Percentiles rank a stretch among this genome's conserved stretches.
These are phyloP conservation scores for Cyanistes caeruleus DNA, from an alignment of 2,113 vertebrate genomes.

Conservation along the genomic window DNA sequence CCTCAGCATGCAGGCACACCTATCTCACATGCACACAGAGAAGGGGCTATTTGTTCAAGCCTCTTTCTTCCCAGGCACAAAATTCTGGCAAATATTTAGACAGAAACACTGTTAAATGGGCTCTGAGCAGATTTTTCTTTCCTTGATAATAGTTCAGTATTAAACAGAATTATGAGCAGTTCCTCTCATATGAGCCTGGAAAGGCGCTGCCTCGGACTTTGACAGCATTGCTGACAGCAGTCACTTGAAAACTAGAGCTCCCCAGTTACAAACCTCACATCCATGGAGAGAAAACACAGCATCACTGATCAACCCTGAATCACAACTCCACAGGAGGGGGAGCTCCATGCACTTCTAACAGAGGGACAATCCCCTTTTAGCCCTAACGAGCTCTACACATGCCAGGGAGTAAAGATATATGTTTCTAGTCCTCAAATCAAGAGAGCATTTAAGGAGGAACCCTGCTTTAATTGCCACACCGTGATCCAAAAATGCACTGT, in stretches of 20 bases:
- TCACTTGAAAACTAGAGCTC: slow-evolving; percentile 6
- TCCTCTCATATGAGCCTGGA: slow-evolving; percentile 57
- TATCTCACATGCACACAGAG: not conserved
- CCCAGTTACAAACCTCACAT: not conserved
- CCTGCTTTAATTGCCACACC: not conserved
- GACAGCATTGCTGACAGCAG: slow-evolving; percentile 55
- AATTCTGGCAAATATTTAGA: slow-evolving; percentile 76
- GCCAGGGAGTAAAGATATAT: not conserved
- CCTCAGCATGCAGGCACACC: not conserved
- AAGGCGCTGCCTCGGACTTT: slow-evolving; percentile 5
- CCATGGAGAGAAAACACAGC: not conserved
- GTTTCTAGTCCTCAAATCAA: not conserved
- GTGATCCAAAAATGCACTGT: not conserved
- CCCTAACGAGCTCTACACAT: not conserved
- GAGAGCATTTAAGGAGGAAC: not conserved
- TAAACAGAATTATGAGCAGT: slow-evolving; percentile 70
- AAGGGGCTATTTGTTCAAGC: slow-evolving; percentile 3
- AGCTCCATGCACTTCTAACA: not conserved
- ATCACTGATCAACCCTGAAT: not conserved
- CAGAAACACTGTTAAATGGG: slow-evolving; percentile 66
- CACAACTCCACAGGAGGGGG: not conserved
- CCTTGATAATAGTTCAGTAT: slow-evolving; percentile 56
- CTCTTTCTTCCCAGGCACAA: slow-evolving; percentile 46
- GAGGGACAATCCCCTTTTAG: not conserved
- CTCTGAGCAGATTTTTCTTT: slow-evolving; percentile 65